These are phyloP conservation scores for Apteryx owenii DNA, from an alignment of 2,113 vertebrate genomes.

Conservation along the genomic window DNA sequence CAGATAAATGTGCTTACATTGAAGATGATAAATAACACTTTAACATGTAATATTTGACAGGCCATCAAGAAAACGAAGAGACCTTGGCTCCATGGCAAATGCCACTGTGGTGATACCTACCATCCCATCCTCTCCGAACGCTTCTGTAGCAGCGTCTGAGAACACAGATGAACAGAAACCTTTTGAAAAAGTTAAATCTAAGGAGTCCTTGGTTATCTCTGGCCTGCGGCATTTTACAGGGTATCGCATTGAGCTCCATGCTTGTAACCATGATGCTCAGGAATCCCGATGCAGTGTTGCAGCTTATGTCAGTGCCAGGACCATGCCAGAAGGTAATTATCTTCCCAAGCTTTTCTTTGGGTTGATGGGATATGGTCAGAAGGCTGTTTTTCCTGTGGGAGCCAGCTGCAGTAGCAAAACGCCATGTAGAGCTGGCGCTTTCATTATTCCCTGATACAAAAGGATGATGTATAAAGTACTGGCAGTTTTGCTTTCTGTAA, in stretches of 20 bases:
- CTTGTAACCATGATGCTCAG: constrained; percentile 86
- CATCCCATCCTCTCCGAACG: constrained; percentile 44
- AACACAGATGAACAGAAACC: constrained; percentile 77
- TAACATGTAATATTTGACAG: constrained; percentile 51
- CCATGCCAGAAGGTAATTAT: constrained; percentile 91
- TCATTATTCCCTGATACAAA: neutral
- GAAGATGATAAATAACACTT: accelerated
- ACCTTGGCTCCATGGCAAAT: constrained; percentile 82
- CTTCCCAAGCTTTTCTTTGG: neutral
- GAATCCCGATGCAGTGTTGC: constrained; percentile 88
- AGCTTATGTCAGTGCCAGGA: constrained; percentile 91
- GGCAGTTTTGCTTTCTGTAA: neutral
- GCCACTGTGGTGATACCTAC: constrained; percentile 76
- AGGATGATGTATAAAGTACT: neutral
- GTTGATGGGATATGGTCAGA: neutral
- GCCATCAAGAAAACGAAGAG: constrained; percentile 86
- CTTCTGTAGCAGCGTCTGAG: constrained; percentile 61
- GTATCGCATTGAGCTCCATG: constrained; percentile 96
- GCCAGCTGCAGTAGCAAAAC: accelerated
- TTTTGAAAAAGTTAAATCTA: constrained; percentile 83
- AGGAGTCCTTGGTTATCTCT: constrained; percentile 91
- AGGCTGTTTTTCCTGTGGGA: neutral
- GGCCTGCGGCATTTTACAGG: constrained; percentile 94
- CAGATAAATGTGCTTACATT: accelerated
- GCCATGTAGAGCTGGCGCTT: accelerated